phyloP scores from a whole-genome alignment of 2,113 vertebrate species.

The Tor tambroides region DNA sequence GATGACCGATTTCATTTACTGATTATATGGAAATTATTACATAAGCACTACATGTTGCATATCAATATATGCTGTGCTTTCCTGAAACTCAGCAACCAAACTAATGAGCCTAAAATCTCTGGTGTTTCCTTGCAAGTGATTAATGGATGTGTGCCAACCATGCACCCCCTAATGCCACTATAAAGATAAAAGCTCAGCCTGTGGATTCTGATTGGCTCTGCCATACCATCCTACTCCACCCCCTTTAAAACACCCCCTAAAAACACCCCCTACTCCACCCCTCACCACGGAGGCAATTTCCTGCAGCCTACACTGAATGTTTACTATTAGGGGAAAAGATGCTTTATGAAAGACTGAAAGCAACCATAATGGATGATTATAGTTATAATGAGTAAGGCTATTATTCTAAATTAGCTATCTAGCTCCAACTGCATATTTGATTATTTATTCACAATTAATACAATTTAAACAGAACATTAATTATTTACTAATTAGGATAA shows the following conservation, averaged over 20 bases:
- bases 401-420: neutral
- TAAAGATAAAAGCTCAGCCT: constrained; percentile 66
- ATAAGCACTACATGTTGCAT: neutral
- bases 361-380: neutral
- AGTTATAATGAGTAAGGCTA: neutral
- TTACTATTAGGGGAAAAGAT: neutral
- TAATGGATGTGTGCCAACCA: constrained; percentile 49
- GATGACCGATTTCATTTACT: neutral
- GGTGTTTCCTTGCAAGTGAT: constrained; percentile 36
- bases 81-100: neutral
- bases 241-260: neutral
- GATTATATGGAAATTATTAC: neutral
- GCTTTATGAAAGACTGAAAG: neutral
- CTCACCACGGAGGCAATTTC: neutral
- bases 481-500: neutral
- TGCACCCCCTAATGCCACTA: constrained; percentile 36
- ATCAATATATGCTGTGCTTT: neutral
- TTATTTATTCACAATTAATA: neutral
- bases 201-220: constrained; percentile 61
- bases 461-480: neutral
- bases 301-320: neutral
- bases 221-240: constrained; percentile 71
- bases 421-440: neutral
- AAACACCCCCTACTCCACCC: constrained; percentile 26
- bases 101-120: constrained; percentile 5